Percentiles rank a stretch among this genome's conserved stretches.
Evolutionary conservation across 2,797 vertebrate species (phyloP).

Genomic region (Bothrops alternatus): DNA sequence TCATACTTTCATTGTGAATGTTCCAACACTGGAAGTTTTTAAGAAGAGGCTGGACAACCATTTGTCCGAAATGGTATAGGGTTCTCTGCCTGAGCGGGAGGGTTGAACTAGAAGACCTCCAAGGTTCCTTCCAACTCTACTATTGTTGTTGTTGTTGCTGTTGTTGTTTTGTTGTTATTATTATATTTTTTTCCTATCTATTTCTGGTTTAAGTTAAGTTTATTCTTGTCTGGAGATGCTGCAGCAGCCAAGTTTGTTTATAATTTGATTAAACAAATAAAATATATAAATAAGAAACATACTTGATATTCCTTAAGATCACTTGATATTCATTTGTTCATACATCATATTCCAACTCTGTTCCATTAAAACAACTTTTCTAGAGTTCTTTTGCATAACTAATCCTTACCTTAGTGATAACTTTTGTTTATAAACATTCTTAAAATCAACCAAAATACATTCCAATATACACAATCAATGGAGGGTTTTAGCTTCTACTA

Average conservation of each 20-base stretch:
- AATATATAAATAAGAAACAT: neutral
- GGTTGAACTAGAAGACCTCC: too few species aligned
- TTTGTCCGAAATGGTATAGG: too few species aligned
- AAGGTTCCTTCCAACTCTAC: too few species aligned
- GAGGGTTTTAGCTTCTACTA: neutral
- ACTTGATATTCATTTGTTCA: neutral
- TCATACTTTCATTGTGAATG: neutral
- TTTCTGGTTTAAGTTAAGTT: neutral
- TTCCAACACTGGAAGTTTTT: too few species aligned
- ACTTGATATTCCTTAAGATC: neutral
- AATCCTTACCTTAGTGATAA: neutral
- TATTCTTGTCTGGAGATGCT: neutral
- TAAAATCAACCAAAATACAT: neutral
- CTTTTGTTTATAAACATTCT: neutral
- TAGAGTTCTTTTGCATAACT: neutral
- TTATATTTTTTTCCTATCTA: neutral
- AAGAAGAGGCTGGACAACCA: too few species aligned
- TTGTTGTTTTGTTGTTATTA: neutral
- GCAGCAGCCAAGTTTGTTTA: neutral
- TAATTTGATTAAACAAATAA: neutral
- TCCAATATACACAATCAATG: neutral
- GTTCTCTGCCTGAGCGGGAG: too few species aligned
- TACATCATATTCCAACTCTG: neutral
- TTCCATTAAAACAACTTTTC: neutral
- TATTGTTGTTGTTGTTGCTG: too few species aligned